Evolutionary conservation across 2,797 vertebrate genomes (phyloP), one percentile per base, ranked within the genome.

Genomic region (Rallus crepitans): DNA sequence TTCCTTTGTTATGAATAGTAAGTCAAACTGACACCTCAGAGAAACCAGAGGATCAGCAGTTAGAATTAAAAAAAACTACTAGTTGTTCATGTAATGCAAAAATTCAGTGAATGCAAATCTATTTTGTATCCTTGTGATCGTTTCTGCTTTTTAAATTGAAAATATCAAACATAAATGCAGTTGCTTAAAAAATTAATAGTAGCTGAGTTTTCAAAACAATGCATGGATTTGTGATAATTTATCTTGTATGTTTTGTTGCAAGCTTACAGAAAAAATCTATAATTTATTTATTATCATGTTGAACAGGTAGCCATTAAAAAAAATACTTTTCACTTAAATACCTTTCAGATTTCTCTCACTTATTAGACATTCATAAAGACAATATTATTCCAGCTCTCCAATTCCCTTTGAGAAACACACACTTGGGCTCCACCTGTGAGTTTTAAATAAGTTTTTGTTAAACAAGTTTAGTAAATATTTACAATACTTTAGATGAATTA

Each of bases 141-240:
- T 91, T 89, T 92, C 20, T 83, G 70, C 56, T 52, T n/a, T 75
- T 45, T 93, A 60, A 93, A 89, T 8, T 80, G 31, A 94, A 97
- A 96, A 94, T 65, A 92, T 90, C 57, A 82, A 65, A 28, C n/a
- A 24, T 84, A 97, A 96, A 92, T 90, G 61, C 95, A 97, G 96
- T 97, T 95, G 96, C 65, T 84, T 92, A 82, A 56, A 35, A 96
- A 96, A 93, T 87, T 81, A 97, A 87, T 78, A 59, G 4, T 24
- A 48, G 47, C 9, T 64, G 15, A 71, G 30, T 90, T 96, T 94
- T 94, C 35, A 92, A 96, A 96, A 30, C 4, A 53, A 59, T 59
- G 20, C 14, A 80, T 75, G 28, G 12, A 82, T 94, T 78, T 94
- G 78, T 6, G 48, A 89, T 69, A 15, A 94, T 89, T 82, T 73